These are phyloP conservation scores for Drosophila lini DNA, from an alignment of 1,140 invertebrate species.

Conservation along the genomic window DNA sequence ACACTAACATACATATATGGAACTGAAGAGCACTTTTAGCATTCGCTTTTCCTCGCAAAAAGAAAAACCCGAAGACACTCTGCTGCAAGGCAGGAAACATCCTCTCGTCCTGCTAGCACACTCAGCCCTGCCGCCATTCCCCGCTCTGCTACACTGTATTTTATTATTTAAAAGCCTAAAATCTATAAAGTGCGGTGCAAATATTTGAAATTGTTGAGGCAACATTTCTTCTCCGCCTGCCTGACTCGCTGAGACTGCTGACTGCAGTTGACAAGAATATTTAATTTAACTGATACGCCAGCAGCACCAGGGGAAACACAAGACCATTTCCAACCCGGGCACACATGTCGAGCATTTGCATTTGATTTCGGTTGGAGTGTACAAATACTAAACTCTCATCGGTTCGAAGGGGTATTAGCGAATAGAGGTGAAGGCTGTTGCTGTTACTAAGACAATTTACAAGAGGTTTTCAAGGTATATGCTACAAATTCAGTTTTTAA, in stretches of 20 bases:
- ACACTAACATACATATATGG: conserved; percentile 2
- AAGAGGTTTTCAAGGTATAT: too few species aligned
- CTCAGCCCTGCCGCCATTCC: conserved; percentile 22
- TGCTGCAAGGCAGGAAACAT: conserved; percentile 56
- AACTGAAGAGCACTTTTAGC: conserved; percentile 47
- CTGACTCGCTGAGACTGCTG: conserved; percentile 57
- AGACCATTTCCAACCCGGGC: conserved; percentile 31
- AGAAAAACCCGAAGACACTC: conserved; percentile 57
- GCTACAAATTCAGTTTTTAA: too few species aligned
- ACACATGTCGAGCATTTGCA: conserved; percentile 52
- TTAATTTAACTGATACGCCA: conserved; percentile 67
- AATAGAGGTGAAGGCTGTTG: background rate
- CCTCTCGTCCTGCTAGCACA: conserved; percentile 37
- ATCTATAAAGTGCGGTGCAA: conserved; percentile 81
- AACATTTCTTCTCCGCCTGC: conserved; percentile 62
- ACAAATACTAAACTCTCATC: conserved; percentile 16
- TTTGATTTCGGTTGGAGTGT: conserved; percentile 37
- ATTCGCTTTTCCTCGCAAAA: conserved; percentile 25
- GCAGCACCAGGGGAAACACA: conserved; percentile 22
- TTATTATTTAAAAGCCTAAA: conserved; percentile 83
- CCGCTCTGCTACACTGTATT: conserved; percentile 51
- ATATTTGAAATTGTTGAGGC: conserved; percentile 77
- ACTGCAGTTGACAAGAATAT: conserved; percentile 81
- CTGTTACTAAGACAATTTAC: background rate
- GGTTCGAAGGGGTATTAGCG: background rate